Base-by-base conservation (phyloP, 2,888 invertebrate species). In the Trichogramma evanescens region DNA sequence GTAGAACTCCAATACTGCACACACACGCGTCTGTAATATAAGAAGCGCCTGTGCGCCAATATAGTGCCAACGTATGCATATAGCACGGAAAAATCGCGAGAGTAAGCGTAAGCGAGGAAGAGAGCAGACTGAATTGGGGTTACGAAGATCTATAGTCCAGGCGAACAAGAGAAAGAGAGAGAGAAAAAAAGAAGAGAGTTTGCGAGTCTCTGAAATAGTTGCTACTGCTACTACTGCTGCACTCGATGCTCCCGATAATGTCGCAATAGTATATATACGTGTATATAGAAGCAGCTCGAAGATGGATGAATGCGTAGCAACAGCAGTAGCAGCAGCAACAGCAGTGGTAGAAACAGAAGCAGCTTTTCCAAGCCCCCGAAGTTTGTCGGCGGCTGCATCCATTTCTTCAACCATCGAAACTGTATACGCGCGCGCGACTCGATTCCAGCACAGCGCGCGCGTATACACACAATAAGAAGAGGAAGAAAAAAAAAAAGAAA, bases 191-290 rank as follows among this genome's bases (percentile, higher is more conserved):
- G 45, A 45, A 45, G 8, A n/a, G n/a, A 45, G n/a, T 9, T 9
- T 45, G n/a, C 9, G 45, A 9, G 8, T 45, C n/a, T 9, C 9
- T 9, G 45, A 45, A 45, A n/a, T 9, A 45, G 45, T 45, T 9
- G 8, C n/a, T 45, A 45, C n/a, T 9, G 8, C 8, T 45, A 4
- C 7, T 10, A 4, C 7, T 10, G 63, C 61, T 61, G 59, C 61
- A 59, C 61, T 63, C 61, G 63, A 63, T 61, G 59, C 56, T 54
- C 50, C 56, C 59, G 63, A 63, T 63, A 63, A 63, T 63, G 63
- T 61, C 63, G 63, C 54, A 58, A 54, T 13, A 8, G 13, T 50
- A 45, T 26, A 13, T 13, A 26, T 26, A 26, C 26, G 3, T 26
- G 26, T 26, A 26, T 26, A 26, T 26, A 41, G 7, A 44, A 40